Evolutionary conservation across 2,113 vertebrate genomes (phyloP).

Genomic region (Emydura subglobosa): DNA sequence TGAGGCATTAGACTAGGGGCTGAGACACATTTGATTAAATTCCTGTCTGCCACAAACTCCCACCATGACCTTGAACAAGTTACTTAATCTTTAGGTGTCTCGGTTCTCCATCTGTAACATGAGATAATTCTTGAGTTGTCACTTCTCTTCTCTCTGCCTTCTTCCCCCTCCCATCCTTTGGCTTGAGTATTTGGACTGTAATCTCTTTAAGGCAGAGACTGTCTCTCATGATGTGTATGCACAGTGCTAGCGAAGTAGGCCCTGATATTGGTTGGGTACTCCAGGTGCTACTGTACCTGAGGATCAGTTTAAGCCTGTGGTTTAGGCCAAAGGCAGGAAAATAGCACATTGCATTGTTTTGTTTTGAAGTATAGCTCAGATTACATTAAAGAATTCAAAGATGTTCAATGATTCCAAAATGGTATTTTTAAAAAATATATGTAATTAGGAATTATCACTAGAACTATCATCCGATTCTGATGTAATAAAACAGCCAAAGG

Average conservation of each 20-base stretch:
- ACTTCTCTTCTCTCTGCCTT: too few species aligned
- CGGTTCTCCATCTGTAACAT: too few species aligned
- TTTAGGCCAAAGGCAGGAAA: background rate
- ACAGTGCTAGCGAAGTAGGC: background rate
- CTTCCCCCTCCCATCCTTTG: too few species aligned
- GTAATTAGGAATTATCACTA: background rate
- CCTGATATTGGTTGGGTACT: fast-evolving
- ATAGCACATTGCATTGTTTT: background rate
- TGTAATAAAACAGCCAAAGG: background rate
- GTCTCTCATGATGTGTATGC: background rate
- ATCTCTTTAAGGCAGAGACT: background rate
- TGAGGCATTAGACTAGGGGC: too few species aligned
- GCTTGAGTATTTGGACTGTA: background rate
- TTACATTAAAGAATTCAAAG: background rate
- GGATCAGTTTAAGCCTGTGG: background rate
- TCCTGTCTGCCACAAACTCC: too few species aligned
- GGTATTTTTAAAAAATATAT: background rate
- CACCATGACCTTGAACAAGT: too few species aligned
- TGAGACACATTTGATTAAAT: too few species aligned
- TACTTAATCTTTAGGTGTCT: too few species aligned
- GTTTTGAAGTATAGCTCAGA: background rate
- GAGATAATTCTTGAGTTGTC: too few species aligned
- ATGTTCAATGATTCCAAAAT: background rate
- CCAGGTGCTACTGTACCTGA: background rate
- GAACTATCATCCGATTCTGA: background rate